Evolutionary conservation across 1,140 invertebrate species (phyloP).

Genomic region (Drosophila ercepeae): DNA sequence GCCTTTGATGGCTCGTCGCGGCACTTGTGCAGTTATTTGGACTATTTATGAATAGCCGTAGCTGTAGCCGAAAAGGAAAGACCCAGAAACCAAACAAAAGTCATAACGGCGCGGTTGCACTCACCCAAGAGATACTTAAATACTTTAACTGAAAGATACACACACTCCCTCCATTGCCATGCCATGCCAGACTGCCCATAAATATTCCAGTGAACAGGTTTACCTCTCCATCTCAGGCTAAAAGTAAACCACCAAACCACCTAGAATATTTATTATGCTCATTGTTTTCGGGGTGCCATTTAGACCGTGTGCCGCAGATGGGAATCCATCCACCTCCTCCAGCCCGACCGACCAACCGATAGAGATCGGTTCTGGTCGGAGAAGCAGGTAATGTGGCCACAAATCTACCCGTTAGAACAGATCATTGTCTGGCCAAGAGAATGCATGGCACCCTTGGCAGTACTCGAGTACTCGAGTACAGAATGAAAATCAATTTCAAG

Average conservation of each 20-base stretch:
- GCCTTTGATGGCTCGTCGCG: conserved; percentile 9
- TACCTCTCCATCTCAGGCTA: conserved; percentile 11
- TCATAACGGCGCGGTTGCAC: conserved; percentile 49
- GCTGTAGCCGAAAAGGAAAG: conserved; percentile 24
- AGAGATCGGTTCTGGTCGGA: conserved; percentile 38
- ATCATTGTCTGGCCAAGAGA: conserved; percentile 16
- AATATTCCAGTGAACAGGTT: conserved; percentile 66
- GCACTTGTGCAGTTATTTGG: conserved; percentile 65
- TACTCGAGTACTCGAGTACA: conserved; percentile 2
- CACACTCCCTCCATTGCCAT: conserved; percentile 12
- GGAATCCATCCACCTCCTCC: conserved; percentile 11
- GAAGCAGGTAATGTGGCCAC: conserved; percentile 41
- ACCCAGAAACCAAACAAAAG: conserved; percentile 47
- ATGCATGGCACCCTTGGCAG: conserved; percentile 26
- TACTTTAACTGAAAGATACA: conserved; percentile 9
- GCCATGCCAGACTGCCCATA: conserved; percentile 51
- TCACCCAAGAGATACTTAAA: conserved; percentile 7
- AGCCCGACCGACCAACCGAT: too few relatives aligned
- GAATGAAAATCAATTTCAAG: conserved; percentile 53
- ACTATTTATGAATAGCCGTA: conserved; percentile 60
- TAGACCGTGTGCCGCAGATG: conserved; percentile 66
- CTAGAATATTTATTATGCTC: conserved; percentile 63
- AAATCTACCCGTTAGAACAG: conserved; percentile 25
- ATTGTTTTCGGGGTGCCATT: conserved; percentile 72
- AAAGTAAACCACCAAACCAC: conserved; percentile 5